A percentile compares a stretch with the other conserved stretches of the same genome.
These are phyloP conservation scores for Cancer borealis DNA, from an alignment of 2,888 invertebrate genomes.

Conservation along the genomic window DNA sequence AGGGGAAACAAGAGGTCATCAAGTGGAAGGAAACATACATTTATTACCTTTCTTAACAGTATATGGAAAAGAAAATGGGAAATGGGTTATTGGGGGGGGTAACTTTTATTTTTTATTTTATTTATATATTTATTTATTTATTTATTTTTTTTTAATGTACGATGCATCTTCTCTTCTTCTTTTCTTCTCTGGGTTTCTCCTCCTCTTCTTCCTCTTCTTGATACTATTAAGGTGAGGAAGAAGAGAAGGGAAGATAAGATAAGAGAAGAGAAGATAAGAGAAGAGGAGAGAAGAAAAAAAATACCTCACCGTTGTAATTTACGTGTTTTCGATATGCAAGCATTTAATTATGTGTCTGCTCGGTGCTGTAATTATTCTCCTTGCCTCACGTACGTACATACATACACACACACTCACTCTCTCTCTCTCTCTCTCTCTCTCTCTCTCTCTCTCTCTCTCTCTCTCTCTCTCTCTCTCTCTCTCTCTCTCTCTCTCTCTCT, in stretches of 20 bases:
- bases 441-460: conserved; percentile 7
- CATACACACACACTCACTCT: no score
- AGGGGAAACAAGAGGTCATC: neutral
- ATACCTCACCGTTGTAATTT: neutral
- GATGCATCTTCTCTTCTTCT: neutral
- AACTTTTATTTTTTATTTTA: no score
- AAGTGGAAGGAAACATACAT: neutral
- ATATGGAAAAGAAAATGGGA: neutral
- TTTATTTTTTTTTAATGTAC: neutral
- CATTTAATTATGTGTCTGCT: neutral
- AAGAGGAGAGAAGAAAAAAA: no score
- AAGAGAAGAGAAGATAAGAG: no score
- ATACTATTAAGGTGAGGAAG: neutral
- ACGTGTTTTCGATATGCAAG: neutral
- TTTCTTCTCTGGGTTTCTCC: neutral
- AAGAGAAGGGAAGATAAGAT: no score
- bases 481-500: conserved; percentile 20
- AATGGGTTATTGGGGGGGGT: neutral
- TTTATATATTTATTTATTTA: no score
- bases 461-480: conserved; percentile 20
- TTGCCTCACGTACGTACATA: neutral
- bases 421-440: neutral
- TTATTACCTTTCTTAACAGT: neutral
- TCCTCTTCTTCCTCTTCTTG: neutral
- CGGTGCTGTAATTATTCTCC: neutral